These are phyloP conservation scores for Scaeva pyrastri DNA, from an alignment of 2,888 invertebrate genomes.

Conservation along the genomic window DNA sequence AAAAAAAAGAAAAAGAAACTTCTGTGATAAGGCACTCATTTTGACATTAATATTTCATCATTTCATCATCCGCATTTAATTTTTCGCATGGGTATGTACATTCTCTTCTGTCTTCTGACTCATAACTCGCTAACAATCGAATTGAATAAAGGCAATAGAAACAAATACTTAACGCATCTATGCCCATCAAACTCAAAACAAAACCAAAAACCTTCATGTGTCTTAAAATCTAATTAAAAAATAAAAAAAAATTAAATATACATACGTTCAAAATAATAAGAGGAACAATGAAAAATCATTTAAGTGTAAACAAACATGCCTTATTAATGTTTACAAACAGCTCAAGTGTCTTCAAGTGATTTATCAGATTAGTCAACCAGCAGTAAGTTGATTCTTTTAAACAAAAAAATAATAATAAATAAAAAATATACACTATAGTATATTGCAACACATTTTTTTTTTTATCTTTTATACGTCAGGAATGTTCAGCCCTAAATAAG, in stretches of 20 bases:
- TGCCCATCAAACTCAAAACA: neutral
- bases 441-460: slow-evolving; percentile 19
- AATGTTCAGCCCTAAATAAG: neutral
- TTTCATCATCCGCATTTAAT: neutral
- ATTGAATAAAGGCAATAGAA: slow-evolving; percentile 1
- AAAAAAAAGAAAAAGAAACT: too few relatives aligned
- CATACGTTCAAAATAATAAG: neutral
- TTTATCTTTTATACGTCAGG: neutral
- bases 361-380: slow-evolving; percentile 34
- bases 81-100: neutral
- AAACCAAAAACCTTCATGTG: slow-evolving; percentile 1
- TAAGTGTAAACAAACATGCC: slow-evolving; percentile 18
- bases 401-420: neutral
- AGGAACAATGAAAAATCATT: neutral
- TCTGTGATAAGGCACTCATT: too few relatives aligned
- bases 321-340: slow-evolving; percentile 36
- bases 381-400: neutral
- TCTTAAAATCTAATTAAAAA: slow-evolving; percentile 7
- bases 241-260: neutral
- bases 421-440: neutral
- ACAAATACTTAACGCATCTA: slow-evolving; percentile 3
- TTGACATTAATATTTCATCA: neutral
- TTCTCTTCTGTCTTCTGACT: slow-evolving; percentile 11
- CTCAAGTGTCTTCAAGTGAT: slow-evolving; percentile 29
- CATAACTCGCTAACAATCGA: neutral